Conservation (phyloP, 2,888 invertebrate species). For the Periphyllus acericola region DNA sequence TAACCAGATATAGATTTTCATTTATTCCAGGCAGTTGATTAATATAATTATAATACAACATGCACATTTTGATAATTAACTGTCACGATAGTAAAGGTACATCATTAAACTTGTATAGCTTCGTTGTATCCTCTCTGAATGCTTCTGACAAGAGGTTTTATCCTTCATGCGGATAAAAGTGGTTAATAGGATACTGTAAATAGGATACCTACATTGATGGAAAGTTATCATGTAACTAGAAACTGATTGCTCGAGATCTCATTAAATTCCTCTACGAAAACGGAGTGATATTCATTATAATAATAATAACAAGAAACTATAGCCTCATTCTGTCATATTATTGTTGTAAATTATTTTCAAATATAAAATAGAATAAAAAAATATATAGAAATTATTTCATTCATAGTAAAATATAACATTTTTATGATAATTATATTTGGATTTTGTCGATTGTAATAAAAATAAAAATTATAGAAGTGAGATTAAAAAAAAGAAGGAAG, state of each 20-base stretch:
- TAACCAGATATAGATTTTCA: too few relatives aligned
- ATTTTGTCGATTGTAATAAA: too few relatives aligned
- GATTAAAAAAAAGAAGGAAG: too few relatives aligned
- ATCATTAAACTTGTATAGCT: background rate
- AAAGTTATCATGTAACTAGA: conserved; percentile 24
- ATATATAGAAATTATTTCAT: background rate
- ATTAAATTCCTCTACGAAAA: conserved; percentile 7
- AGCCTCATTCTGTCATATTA: background rate
- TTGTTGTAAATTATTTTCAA: background rate
- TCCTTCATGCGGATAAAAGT: background rate
- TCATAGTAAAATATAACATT: too few relatives aligned
- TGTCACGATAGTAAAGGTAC: background rate
- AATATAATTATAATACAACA: background rate
- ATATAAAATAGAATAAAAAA: background rate
- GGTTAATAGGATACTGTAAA: conserved; percentile 26
- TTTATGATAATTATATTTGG: too few relatives aligned
- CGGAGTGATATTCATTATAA: background rate
- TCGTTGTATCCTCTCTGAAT: background rate
- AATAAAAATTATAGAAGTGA: too few relatives aligned
- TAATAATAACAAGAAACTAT: background rate
- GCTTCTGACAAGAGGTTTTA: background rate
- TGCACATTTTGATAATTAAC: background rate
- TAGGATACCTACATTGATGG: background rate
- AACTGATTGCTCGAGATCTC: conserved; percentile 36
- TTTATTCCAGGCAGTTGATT: background rate